A percentile compares a stretch with the other conserved stretches of the same genome.
Evolutionary conservation across 2,888 invertebrate genomes (phyloP).

Genomic region (Achlya flavicornis): DNA sequence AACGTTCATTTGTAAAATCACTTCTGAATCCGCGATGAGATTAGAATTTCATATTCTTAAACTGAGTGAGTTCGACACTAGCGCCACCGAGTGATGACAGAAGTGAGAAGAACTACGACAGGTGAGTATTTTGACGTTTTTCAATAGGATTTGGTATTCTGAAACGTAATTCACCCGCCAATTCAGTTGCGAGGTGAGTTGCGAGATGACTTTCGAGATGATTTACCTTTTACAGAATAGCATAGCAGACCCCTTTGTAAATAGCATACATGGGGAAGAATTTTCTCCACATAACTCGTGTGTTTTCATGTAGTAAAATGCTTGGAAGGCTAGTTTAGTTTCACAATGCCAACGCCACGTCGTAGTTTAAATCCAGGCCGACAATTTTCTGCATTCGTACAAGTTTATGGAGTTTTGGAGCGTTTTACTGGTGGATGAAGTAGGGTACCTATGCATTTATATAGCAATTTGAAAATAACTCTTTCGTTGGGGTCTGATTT

Average conservation of each 20-base stretch:
- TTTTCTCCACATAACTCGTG: background rate
- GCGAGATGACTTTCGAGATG: too few relatives aligned
- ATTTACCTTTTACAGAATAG: too few relatives aligned
- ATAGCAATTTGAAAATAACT: background rate
- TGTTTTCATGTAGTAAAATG: slow-evolving; percentile 5
- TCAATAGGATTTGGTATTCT: too few relatives aligned
- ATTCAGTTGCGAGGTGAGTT: too few relatives aligned
- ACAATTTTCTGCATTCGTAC: slow-evolving; percentile 1
- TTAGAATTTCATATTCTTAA: too few relatives aligned
- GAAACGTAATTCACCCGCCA: too few relatives aligned
- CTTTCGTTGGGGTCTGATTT: background rate
- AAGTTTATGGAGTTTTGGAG: slow-evolving; percentile 2
- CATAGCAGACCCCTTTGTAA: slow-evolving; percentile 15
- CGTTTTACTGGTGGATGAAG: background rate
- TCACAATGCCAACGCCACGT: background rate
- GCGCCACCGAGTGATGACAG: too few relatives aligned
- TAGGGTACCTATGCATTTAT: background rate
- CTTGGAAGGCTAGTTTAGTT: slow-evolving; percentile 1
- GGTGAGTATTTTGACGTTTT: too few relatives aligned
- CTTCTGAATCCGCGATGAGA: too few relatives aligned
- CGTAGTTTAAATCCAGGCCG: slow-evolving; percentile 6
- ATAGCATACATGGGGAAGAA: slow-evolving; percentile 3
- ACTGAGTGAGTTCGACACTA: too few relatives aligned
- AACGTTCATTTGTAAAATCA: too few relatives aligned
- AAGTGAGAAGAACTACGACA: too few relatives aligned